A percentile compares a stretch with the other conserved stretches of the same genome.
phyloP scores from a whole-genome alignment of 2,888 invertebrate species.

The Eupeodes luniger region DNA sequence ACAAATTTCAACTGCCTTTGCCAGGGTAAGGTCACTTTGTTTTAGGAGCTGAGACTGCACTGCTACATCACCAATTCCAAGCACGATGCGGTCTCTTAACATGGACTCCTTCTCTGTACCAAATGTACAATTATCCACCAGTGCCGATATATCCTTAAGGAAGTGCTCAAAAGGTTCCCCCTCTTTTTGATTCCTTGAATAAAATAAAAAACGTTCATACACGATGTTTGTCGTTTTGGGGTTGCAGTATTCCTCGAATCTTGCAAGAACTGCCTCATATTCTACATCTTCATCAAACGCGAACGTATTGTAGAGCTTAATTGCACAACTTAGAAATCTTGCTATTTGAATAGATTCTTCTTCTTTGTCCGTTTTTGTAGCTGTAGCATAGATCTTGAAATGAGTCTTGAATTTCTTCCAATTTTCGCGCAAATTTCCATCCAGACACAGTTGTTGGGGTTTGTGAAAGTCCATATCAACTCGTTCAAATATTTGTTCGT shows the following conservation, averaged over 20 bases:
- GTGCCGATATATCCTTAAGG: conserved; percentile 18
- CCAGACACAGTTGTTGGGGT: conserved; percentile 20
- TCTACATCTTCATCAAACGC: neutral
- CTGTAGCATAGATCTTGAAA: conserved; percentile 24
- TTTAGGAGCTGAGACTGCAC: conserved; percentile 26
- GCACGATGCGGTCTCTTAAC: conserved; percentile 42
- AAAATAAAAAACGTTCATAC: conserved; percentile 21
- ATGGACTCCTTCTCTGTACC: conserved; percentile 38
- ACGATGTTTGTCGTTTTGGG: conserved; percentile 20
- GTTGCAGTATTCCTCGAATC: conserved; percentile 37
- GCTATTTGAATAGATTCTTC: conserved; percentile 13
- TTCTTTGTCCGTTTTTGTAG: conserved; percentile 32
- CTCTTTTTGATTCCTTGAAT: conserved; percentile 14
- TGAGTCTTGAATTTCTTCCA: conserved; percentile 34
- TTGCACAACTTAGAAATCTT: conserved; percentile 37
- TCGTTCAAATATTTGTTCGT: too few species aligned
- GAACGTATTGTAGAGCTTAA: conserved; percentile 27
- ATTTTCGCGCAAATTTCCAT: conserved; percentile 38
- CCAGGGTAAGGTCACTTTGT: conserved; percentile 39
- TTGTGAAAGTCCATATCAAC: conserved; percentile 29
- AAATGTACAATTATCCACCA: conserved; percentile 38
- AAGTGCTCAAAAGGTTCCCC: conserved; percentile 27
- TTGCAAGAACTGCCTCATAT: neutral
- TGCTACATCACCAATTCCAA: conserved; percentile 27
- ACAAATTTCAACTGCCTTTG: conserved; percentile 41